Evolutionary conservation across 2,113 vertebrate genomes (phyloP), one percentile per base, ranked within the genome.

Genomic region (Gavia stellata): DNA sequence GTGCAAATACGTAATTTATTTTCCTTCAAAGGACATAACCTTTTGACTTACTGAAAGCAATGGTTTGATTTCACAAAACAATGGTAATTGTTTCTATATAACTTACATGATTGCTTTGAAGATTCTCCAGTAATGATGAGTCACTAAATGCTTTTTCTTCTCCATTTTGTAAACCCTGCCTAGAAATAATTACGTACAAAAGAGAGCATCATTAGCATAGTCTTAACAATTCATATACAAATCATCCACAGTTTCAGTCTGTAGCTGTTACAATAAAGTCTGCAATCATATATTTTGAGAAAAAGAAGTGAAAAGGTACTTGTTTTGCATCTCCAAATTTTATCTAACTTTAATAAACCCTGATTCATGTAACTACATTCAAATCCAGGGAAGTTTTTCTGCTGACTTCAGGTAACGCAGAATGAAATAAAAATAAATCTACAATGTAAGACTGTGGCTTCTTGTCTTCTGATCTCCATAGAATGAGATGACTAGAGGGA

Each of bases 101-200:
- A 98, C 99, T 99, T 99, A 99, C 99, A 96, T 99, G 99, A 98
- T 99, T 99, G 96, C 97, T 99, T 96, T 99, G 99, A 96, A 99
- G 98, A 97, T 99, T 99, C 98, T 99, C 99, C 97, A 99, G 97
- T 97, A 99, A 98, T 55, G 99, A 99, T 15, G 98, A 96, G 74
- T 99, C 99, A 96, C 98, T 99, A 97, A 99, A 99, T 94, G 97
- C 98, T 65, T 97, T 98, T 93, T 99, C 99, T 12, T 99, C 99
- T 92, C 98, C 98, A 34, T 98, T 97, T 83, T 99, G 98, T 93
- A 98, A 97, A 85, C 98, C 98, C 94, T 99, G 99, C 97, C 99
- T 99, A 97, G 92, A 96, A 95, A 83, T 20, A 94, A 94, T 81
- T 44, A 52, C 91, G 66, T 58, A 61, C 31, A 88, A 88, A 40